Percentiles rank a stretch among this genome's conserved stretches.
Conservation (phyloP, 2,113 vertebrate genomes). For the Onychorhynchus coronatus region DNA sequence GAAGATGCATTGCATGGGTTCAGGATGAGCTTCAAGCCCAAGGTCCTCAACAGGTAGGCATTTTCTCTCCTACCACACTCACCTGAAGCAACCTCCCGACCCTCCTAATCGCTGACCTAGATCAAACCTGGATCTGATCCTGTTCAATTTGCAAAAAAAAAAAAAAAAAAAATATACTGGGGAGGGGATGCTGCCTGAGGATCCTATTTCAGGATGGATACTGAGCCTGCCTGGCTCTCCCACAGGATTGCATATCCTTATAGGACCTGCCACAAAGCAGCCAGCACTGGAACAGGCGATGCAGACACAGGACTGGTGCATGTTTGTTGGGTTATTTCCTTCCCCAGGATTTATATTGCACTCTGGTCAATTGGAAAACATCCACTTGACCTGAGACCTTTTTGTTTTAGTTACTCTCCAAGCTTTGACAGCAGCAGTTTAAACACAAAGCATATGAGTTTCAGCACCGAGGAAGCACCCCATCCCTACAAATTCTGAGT, state of each 20-base stretch:
- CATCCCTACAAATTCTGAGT: neutral
- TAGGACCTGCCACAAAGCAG: neutral
- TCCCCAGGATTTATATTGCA: neutral
- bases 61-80: neutral
- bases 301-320: neutral
- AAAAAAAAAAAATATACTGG: too few relatives aligned
- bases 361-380: neutral
- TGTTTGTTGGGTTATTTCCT: neutral
- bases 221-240: neutral
- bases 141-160: neutral
- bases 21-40: neutral
- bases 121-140: neutral
- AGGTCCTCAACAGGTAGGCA: neutral
- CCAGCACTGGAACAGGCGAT: neutral
- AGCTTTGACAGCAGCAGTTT: neutral
- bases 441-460: neutral
- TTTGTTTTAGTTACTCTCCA: neutral
- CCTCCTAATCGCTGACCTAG: neutral
- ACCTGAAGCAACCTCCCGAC: neutral
- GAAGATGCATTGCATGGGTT: neutral
- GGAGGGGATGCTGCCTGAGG: neutral
- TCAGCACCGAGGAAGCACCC: neutral
- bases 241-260: rapidly evolving
- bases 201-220: neutral
- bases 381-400: neutral